Evolutionary conservation across 2,113 vertebrate species (phyloP), one percentile per base, ranked within the genome.

Genomic region (Neofelis nebulosa): DNA sequence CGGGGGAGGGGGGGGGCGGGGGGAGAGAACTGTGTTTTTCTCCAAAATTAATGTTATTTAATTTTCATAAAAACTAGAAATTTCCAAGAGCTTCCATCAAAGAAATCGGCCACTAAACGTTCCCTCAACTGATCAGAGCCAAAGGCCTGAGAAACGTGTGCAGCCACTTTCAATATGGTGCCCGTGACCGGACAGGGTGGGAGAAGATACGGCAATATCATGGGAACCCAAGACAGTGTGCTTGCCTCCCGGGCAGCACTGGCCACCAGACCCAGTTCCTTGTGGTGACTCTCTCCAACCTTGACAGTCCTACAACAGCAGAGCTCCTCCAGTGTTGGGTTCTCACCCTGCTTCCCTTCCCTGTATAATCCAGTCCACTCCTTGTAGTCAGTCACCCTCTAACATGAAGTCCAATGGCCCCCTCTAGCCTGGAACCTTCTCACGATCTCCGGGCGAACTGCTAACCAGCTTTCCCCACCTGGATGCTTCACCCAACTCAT

Each of bases 251-350:
- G 0, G 7, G 9, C 14, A 15, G 23, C 69, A 14, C 8, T 7
- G 4, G 36, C 13, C 2, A 0, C 41, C 2, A 0, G 27, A 18
- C 29, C 14, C 6, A 33, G 0, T 3, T 41, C 21, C n/a, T 41
- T 38, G 19, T 16, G 7, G 38, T 8, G 23, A 16, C 11, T 2
- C 33, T 29, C 33, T 50, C 63, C 1, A 13, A 48, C 73, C 84
- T 36, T 15, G 13, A 27, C 18, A 1, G 11, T 31, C 2, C 2
- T 2, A 7, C 14, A 18, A 21, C 5, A 27, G 14, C 95, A 66
- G 16, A 7, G 57, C 14, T 33, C 68, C 52, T 50, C 78, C 13
- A 8, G 55, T 5, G 18, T 15, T 31, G 82, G 25, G 16, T 29
- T 66, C 4, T 11, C 29, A 38, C 10, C 9, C 50, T 6, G 52